phyloP scores from a whole-genome alignment of 2,113 vertebrate species.

The Phrynosoma blainvillii region DNA sequence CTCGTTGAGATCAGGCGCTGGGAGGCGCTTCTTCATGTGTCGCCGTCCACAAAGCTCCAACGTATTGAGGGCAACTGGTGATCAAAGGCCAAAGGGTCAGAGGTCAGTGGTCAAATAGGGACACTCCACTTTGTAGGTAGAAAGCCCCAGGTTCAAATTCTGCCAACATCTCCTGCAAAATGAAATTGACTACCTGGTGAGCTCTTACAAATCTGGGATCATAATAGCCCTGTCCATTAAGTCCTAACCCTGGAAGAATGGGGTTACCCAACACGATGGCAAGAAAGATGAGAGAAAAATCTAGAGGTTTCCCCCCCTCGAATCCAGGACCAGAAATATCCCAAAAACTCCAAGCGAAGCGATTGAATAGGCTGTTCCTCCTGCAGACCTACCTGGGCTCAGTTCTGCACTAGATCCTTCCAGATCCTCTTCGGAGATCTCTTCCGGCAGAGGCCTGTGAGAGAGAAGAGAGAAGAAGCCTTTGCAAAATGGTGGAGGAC shows the following conservation, averaged over 20 bases:
- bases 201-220: no score
- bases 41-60: conserved; percentile 73
- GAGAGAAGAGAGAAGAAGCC: background rate
- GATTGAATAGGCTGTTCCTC: no score
- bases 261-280: no score
- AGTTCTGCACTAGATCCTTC: conserved; percentile 4
- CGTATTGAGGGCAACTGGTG: conserved; percentile 72
- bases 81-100: background rate
- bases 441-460: conserved; percentile 69
- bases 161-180: background rate
- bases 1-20: conserved; percentile 72
- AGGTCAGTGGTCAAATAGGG: background rate
- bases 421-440: conserved; percentile 37
- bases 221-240: no score
- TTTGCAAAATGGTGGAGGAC: no score
- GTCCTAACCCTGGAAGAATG: no score
- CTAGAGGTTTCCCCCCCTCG: no score
- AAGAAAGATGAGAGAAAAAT: no score
- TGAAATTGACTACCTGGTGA: no score
- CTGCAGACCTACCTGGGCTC: conserved; percentile 6
- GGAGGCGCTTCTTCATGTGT: conserved; percentile 78
- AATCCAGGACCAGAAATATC: no score
- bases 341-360: no score
- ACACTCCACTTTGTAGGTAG: background rate
- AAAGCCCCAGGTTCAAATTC: background rate